These are phyloP conservation scores for Albula goreensis DNA, from an alignment of 2,113 vertebrate species.

Conservation along the genomic window DNA sequence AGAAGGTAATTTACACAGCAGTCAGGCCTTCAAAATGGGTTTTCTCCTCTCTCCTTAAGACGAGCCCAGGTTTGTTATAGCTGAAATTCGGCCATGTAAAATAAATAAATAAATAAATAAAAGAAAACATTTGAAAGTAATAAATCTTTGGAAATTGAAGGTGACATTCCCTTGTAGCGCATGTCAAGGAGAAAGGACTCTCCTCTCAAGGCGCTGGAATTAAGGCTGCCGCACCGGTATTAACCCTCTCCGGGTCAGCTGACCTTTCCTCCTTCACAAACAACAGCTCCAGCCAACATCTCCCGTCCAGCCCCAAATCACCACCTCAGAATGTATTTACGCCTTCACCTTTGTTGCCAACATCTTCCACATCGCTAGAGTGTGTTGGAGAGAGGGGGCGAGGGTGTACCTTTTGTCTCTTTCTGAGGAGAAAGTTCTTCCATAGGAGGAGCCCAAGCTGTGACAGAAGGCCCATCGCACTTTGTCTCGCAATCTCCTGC, in stretches of 20 bases:
- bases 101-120: too few relatives aligned
- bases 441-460: slow-evolving; percentile 75
- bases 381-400: slow-evolving; percentile 31
- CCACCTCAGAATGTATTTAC: slow-evolving; percentile 41
- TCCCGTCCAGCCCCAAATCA: slow-evolving; percentile 30
- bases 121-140: slow-evolving; percentile 52
- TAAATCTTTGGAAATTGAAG: slow-evolving; percentile 60
- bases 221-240: slow-evolving; percentile 56
- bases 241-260: slow-evolving; percentile 54
- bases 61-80: slow-evolving; percentile 46
- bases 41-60: slow-evolving; percentile 37
- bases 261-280: slow-evolving; percentile 50
- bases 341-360: slow-evolving; percentile 47
- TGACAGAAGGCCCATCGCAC: slow-evolving; percentile 72
- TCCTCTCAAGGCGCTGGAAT: slow-evolving; percentile 50
- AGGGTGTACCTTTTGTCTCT: slow-evolving; percentile 72
- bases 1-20: neutral
- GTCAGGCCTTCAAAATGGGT: slow-evolving; percentile 50
- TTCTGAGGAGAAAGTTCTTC: slow-evolving; percentile 78
- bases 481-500: slow-evolving; percentile 63
- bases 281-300: slow-evolving; percentile 40
- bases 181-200: slow-evolving; percentile 59
- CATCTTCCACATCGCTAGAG: slow-evolving; percentile 35
- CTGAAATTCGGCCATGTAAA: slow-evolving; percentile 45
- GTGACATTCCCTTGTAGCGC: slow-evolving; percentile 61